These are phyloP conservation scores for Neotoma lepida DNA, from an alignment of 2,113 vertebrate genomes.

Conservation along the genomic window DNA sequence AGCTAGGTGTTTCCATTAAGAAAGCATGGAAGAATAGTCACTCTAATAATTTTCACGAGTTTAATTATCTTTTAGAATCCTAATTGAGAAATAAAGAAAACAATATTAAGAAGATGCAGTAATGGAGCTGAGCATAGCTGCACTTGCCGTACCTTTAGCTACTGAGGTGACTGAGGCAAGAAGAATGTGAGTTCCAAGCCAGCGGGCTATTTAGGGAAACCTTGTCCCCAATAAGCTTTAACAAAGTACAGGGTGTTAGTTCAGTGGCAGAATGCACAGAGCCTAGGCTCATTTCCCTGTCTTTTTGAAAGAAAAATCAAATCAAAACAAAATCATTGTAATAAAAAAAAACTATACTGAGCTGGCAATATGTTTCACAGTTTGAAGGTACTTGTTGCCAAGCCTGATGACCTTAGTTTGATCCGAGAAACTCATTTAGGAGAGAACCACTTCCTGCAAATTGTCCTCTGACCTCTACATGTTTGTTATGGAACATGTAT, in stretches of 20 bases:
- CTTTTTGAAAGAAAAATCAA: not conserved
- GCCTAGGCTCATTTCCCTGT: not conserved
- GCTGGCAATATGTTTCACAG: not conserved
- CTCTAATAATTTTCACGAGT: not conserved
- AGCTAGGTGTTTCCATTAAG: not conserved
- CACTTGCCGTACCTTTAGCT: not conserved
- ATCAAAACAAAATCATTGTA: not conserved
- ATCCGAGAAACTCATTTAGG: not conserved
- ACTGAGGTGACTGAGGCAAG: not conserved
- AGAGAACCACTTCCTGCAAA: not conserved
- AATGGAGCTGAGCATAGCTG: not conserved
- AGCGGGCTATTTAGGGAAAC: not conserved
- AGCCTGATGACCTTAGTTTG: not conserved
- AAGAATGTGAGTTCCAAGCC: not conserved
- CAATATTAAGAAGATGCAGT: not conserved
- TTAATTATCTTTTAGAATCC: slow-evolving; percentile 36
- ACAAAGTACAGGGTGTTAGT: not conserved
- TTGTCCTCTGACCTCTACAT: not conserved
- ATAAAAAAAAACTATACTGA: not conserved
- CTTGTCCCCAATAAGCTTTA: not conserved
- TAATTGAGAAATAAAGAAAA: not conserved
- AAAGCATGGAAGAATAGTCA: not conserved
- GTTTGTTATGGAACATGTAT: not conserved
- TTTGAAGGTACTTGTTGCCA: not conserved
- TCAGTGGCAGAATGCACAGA: not conserved